Conservation (phyloP, 2,888 invertebrate species). For the Patella depressa region DNA sequence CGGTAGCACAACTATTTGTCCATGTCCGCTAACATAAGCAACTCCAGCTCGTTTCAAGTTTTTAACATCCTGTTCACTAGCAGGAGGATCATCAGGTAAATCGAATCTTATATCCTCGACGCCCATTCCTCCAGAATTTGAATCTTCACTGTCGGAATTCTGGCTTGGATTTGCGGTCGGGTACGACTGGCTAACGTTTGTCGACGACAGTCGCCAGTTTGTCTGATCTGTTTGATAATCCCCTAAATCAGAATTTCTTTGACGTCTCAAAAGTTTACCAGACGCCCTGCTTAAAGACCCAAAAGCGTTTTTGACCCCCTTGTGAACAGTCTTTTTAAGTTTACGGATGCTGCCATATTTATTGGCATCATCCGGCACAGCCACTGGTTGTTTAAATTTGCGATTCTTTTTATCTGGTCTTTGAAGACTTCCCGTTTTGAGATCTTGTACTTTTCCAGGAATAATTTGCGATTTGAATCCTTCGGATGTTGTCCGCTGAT, state of each 20-base stretch:
- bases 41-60: conserved; percentile 53
- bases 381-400: conserved; percentile 3
- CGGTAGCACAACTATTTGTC: conserved; percentile 51
- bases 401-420: conserved; percentile 22
- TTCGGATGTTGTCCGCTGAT: conserved; percentile 32
- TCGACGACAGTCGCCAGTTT: conserved; percentile 39
- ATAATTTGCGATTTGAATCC: conserved; percentile 58
- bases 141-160: conserved; percentile 21
- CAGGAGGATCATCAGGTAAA: conserved; percentile 31
- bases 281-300: conserved; percentile 58
- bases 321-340: conserved; percentile 55
- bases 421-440: conserved; percentile 40
- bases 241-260: conserved; percentile 50
- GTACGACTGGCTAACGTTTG: background rate
- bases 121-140: conserved; percentile 20
- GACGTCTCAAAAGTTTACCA: conserved; percentile 49
- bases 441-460: conserved; percentile 46
- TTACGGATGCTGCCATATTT: conserved; percentile 56
- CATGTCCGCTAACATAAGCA: conserved; percentile 50
- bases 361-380: conserved; percentile 35
- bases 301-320: conserved; percentile 54
- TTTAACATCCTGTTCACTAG: conserved; percentile 29
- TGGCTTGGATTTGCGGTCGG: background rate
- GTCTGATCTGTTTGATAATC: conserved; percentile 38
- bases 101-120: conserved; percentile 31